These are phyloP conservation scores for Laothoe populi DNA, from an alignment of 2,888 invertebrate species.

Conservation along the genomic window DNA sequence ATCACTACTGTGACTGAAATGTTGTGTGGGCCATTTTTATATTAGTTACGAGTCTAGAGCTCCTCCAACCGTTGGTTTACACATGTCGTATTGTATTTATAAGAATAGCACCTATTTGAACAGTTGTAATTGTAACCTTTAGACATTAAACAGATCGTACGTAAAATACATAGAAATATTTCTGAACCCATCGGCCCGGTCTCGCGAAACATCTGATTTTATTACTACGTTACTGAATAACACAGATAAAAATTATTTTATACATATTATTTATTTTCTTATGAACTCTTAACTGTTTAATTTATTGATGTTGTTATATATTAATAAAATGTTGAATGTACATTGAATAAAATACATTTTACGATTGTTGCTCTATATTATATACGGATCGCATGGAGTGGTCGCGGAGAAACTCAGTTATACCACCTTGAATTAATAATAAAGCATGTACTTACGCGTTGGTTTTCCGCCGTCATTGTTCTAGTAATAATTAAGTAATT, in stretches of 20 bases:
- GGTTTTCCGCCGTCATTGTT: not conserved
- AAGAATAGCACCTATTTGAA: conserved; percentile 1
- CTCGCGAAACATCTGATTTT: not conserved
- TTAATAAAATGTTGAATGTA: not conserved
- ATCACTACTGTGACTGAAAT: conserved; percentile 19
- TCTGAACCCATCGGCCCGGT: not conserved
- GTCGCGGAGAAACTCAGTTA: conserved; percentile 1
- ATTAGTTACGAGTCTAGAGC: conserved; percentile 15
- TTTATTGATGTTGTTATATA: not conserved
- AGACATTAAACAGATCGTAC: not conserved
- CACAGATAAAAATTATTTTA: not conserved
- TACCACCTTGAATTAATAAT: conserved; percentile 5
- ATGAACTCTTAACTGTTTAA: not conserved
- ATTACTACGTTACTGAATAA: not conserved
- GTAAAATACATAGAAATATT: not conserved
- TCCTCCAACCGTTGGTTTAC: conserved; percentile 12
- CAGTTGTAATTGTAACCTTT: not conserved
- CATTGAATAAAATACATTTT: not conserved
- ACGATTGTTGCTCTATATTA: too few relatives aligned
- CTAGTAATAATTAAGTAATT: not conserved
- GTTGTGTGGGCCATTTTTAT: conserved; percentile 16
- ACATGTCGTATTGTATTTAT: not conserved
- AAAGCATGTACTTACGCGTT: not conserved
- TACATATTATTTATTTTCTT: not conserved
- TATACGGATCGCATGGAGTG: too few relatives aligned